Evolutionary conservation across 2,888 invertebrate species (phyloP), one percentile per base, ranked within the genome.

Genomic region (Cartodere bifasciata): DNA sequence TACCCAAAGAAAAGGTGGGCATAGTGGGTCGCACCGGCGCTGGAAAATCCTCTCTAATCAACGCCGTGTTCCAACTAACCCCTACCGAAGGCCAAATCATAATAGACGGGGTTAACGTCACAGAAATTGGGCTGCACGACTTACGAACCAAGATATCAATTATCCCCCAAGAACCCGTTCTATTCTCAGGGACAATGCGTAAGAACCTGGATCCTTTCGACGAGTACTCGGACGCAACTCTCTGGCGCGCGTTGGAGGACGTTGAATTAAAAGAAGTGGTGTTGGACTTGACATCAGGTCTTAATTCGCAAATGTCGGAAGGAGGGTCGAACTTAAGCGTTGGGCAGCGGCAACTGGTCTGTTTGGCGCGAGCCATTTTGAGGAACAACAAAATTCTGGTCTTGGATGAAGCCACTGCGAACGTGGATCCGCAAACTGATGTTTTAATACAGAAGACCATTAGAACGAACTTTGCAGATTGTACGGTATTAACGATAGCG

Each of bases 121-220:
- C 54, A 5, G 39, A 48, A 3, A 60, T 78, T 14, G 70, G 68
- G 12, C 55, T 78, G 21, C 58, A 60, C 36, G 58, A 59, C 42
- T 52, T 70, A 15, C 52, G 70, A 9, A 62, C 64, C 3, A 67
- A 65, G 42, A 62, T 70, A 21, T 65, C 68, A 13, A 68, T 70
- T 24, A 70, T 70, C 36, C 69, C 70, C 0, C 70, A 70, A 46
- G 67, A 70, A 41, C 69, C 70, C 36, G 64, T 86, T 31, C 61
- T 87, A 24, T 86, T 92, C 60, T 83, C 85, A 1, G 75, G 74
- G 28, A 80, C 85, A 3, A 72, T 92, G 68, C 67, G 92, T 2
- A 79, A 79, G 50, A 92, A 92, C 62, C 65, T 92, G 36, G 91
- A 92, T 63, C 91, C 91, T 1, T 91, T 91, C 55, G 75, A 81